Conservation (phyloP, 2,113 vertebrate genomes). For the Osmerus eperlanus region DNA sequence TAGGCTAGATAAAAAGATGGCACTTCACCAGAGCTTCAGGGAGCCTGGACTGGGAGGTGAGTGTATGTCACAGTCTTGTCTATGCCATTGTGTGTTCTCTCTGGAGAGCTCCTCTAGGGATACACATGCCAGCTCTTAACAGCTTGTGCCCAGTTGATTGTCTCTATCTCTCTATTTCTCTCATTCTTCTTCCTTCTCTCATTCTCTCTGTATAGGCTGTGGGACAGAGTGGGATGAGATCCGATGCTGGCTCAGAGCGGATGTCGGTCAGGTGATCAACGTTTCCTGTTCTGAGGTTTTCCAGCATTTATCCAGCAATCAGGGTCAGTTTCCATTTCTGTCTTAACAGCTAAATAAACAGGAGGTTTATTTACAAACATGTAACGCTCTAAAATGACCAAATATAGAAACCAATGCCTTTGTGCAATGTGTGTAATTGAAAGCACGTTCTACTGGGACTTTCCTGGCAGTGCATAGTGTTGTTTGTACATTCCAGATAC, state of each 20-base stretch:
- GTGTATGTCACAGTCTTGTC: no score
- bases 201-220: constrained; percentile 56
- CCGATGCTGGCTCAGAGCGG: constrained; percentile 68
- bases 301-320: constrained; percentile 68
- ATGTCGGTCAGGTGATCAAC: constrained; percentile 68
- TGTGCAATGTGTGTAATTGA: constrained; percentile 28
- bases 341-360: constrained; percentile 22
- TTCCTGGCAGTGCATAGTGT: not conserved
- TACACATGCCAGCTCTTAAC: not conserved
- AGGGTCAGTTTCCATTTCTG: constrained; percentile 55
- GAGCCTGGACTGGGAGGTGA: no score
- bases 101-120: no score
- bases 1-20: no score
- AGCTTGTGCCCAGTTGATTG: not conserved
- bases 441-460: no score
- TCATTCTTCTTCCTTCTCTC: not conserved
- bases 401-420: constrained; percentile 11
- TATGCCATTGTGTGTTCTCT: no score
- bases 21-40: no score
- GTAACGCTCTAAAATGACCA: constrained; percentile 22
- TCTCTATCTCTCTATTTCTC: not conserved
- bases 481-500: constrained; percentile 9
- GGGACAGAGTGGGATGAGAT: constrained; percentile 73
- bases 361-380: constrained; percentile 38
- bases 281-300: constrained; percentile 71